Evolutionary conservation across 1,140 invertebrate genomes (phyloP).

Genomic region (Helicoverpa armigera): DNA sequence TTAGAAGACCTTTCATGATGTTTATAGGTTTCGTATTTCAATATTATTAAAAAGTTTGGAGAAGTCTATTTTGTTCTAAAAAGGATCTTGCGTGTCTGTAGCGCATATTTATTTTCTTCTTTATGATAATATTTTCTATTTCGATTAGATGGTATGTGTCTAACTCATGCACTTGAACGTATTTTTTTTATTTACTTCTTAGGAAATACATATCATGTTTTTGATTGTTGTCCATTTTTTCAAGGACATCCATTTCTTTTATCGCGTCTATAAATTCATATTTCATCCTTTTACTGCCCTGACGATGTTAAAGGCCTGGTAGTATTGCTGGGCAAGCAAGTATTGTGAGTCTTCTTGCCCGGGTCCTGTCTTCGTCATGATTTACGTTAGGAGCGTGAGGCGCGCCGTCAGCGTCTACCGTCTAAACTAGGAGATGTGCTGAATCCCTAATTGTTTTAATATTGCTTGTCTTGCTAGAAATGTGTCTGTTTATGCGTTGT

Average conservation of each 20-base stretch:
- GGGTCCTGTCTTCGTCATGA: constrained; percentile 11
- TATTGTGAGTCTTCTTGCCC: neutral
- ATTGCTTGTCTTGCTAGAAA: neutral
- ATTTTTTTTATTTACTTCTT: no score
- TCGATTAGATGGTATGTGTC: no score
- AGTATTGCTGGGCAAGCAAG: neutral
- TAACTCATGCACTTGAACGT: no score
- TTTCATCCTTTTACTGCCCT: no score
- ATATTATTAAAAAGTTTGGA: constrained; percentile 1
- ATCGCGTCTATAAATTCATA: no score
- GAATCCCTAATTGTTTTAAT: constrained; percentile 24
- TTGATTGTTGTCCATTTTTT: neutral
- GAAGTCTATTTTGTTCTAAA: neutral
- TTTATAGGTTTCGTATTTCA: neutral
- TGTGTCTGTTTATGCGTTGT: neutral
- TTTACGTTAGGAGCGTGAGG: constrained; percentile 2
- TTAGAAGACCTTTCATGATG: neutral
- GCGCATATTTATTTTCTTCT: no score
- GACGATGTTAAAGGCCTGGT: no score
- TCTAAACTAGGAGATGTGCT: constrained; percentile 51
- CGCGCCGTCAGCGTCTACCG: constrained; percentile 42
- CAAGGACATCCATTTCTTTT: neutral
- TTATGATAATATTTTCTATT: no score
- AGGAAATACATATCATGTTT: no score
- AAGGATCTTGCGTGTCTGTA: no score